Conservation (phyloP, 1,140 invertebrate genomes). For the Heliconius hewitsoni region DNA sequence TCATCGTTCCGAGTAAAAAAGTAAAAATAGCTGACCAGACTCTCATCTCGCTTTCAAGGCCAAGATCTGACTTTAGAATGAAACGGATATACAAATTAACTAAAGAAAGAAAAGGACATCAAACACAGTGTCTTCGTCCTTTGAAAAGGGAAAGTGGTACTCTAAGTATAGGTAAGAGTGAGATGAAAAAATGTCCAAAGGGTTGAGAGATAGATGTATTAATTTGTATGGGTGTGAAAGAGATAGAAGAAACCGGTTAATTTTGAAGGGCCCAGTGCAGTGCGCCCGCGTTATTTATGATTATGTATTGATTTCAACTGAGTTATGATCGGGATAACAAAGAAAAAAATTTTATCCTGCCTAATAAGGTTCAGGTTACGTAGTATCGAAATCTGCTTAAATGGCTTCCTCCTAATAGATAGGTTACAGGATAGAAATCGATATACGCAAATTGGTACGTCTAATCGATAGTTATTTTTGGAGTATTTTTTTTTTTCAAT, state of each 20-base stretch:
- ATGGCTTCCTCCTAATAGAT: neutral
- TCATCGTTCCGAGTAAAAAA: conserved; percentile 77
- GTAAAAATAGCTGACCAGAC: conserved; percentile 77
- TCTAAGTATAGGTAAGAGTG: conserved; percentile 72
- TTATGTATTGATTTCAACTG: conserved; percentile 63
- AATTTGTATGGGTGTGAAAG: conserved; percentile 40
- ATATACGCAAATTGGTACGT: neutral
- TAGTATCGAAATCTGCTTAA: neutral
- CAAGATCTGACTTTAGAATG: conserved; percentile 70
- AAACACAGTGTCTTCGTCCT: conserved; percentile 74
- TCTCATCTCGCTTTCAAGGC: conserved; percentile 76
- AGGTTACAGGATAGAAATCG: conserved; percentile 6
- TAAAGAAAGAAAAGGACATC: conserved; percentile 43
- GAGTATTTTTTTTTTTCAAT: too few relatives aligned
- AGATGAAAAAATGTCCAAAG: conserved; percentile 78
- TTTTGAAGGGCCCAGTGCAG: conserved; percentile 78
- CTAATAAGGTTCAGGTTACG: neutral
- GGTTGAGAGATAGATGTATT: conserved; percentile 53
- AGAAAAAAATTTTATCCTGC: conserved; percentile 35
- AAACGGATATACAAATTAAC: conserved; percentile 42
- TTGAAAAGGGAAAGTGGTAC: conserved; percentile 81
- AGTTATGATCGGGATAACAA: conserved; percentile 49
- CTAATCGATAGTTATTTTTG: too few relatives aligned
- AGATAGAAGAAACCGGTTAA: conserved; percentile 72
- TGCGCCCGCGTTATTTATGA: conserved; percentile 62